Evolutionary conservation across 30 jellyfish, hydroid and myxozoan genomes (phyloP).

Genomic region (Rhopilema esculentum): DNA sequence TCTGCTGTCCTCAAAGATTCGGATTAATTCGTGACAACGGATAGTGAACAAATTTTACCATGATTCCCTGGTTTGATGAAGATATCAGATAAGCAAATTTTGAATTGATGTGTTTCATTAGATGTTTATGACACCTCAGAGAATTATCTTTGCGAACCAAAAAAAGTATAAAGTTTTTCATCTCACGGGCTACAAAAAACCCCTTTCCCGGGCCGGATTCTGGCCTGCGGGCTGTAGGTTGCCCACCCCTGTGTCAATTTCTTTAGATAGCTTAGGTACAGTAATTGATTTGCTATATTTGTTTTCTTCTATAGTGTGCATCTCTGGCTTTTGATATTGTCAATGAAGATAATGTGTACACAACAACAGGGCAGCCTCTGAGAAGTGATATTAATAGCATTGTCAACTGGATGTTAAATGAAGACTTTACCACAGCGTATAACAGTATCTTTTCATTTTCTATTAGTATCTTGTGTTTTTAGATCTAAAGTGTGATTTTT

Average conservation of each 20-base stretch:
- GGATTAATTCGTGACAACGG: no score
- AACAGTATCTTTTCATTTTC: constrained; percentile 77
- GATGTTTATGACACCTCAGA: no score
- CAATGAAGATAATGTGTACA: constrained; percentile 85
- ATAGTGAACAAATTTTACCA: no score
- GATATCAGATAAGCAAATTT: no score
- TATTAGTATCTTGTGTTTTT: neutral
- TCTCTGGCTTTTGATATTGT: constrained; percentile 85
- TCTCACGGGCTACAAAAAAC: no score
- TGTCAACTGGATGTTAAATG: constrained; percentile 94
- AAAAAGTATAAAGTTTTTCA: no score
- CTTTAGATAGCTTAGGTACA: no score
- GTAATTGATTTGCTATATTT: neutral
- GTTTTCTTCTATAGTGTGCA: constrained; percentile 70
- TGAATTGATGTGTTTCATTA: no score
- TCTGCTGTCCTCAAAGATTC: no score
- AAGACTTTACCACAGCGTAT: constrained; percentile 72
- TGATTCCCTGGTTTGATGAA: no score
- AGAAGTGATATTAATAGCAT: constrained; percentile 80
- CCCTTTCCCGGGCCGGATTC: no score
- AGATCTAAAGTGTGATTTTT: neutral
- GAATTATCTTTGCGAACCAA: no score
- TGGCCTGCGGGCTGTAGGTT: neutral
- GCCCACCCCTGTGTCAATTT: neutral
- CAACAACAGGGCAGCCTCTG: constrained; percentile 96